Evolutionary conservation across 2,113 vertebrate species (phyloP).

Genomic region (Bungarus multicinctus): DNA sequence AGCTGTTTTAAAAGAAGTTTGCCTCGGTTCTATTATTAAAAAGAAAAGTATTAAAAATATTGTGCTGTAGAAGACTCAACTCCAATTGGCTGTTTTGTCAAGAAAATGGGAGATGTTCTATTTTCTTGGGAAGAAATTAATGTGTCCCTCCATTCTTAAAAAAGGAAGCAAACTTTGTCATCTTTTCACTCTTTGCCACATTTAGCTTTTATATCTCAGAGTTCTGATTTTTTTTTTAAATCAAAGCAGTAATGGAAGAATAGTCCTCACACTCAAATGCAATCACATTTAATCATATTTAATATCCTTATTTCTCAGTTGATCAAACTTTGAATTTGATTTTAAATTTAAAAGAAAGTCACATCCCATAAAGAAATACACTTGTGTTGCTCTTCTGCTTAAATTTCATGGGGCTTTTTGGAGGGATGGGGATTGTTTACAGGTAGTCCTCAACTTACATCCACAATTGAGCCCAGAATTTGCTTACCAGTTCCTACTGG

Average conservation of each 20-base stretch:
- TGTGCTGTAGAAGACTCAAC: constrained; percentile 43
- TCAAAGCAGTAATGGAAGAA: constrained; percentile 82
- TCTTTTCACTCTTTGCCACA: constrained; percentile 57
- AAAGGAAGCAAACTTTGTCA: constrained; percentile 47
- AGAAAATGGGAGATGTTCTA: constrained; percentile 38
- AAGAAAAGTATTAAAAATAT: constrained; percentile 46
- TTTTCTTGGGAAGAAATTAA: constrained; percentile 51
- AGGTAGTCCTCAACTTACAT: background rate
- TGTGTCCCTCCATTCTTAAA: background rate
- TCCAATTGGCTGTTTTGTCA: constrained; percentile 36
- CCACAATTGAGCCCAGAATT: background rate
- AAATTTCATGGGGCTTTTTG: constrained; percentile 18
- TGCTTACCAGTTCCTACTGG: background rate
- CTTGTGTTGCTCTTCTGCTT: constrained; percentile 57
- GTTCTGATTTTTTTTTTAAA: constrained; percentile 69
- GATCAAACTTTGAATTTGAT: constrained; percentile 77
- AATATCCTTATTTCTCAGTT: constrained; percentile 83
- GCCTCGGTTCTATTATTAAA: background rate
- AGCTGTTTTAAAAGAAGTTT: background rate
- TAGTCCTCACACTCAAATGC: constrained; percentile 73
- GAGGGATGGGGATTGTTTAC: background rate
- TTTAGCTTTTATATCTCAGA: constrained; percentile 78
- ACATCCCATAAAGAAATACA: constrained; percentile 53
- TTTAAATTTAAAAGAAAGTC: constrained; percentile 65
- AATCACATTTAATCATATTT: constrained; percentile 82